Base-by-base conservation (phyloP, 2,888 invertebrate genomes). In the Chironomus tentans region DNA sequence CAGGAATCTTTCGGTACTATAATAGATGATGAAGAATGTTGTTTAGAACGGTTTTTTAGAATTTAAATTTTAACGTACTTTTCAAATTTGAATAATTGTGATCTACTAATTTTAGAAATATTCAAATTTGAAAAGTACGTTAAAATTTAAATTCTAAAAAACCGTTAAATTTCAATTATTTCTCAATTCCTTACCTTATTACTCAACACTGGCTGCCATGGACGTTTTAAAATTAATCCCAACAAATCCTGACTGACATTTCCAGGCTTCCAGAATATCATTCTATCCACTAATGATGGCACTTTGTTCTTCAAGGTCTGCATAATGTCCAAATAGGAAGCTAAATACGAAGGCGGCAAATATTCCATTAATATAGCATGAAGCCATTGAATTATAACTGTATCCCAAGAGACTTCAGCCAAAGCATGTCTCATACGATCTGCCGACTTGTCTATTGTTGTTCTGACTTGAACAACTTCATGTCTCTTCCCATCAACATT, bases 311-410 rank as follows among this genome's bases (percentile, higher is more conserved):
- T 88, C 18, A 91, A 81, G 0, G 89, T 91, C 85, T 93, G 93
- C 78, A 94, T 82, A 70, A 92, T 90, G 80, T 94, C 93, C 18
- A 93, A 84, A 82, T 94, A 94, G 6, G 89, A 88, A 0, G 89
- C 87, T 78, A 93, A 85, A 81, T 91, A 90, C 4, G 87, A 85
- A 18, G 87, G 85, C 71, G 88, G 89, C 68, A 93, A 83, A 79
- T 88, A 85, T 78, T 93, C 92, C 78, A 92, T 86, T 6, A 94
- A 82, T 10, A 91, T 82, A 62, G 87, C 84, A 82, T 94, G 93
- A 47, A 94, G 82, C 94, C 94, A 94, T 79, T 92, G 91, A 0
- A 89, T 87, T 24, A 91, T 83, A 78, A 89, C 88, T 24, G 87
- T 82, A 79, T 93, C 92, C 93, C 93, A 94, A n/a, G 87, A 85